Base-by-base conservation (phyloP, 2,888 invertebrate species). In the Xanthostigma xanthostigma region DNA sequence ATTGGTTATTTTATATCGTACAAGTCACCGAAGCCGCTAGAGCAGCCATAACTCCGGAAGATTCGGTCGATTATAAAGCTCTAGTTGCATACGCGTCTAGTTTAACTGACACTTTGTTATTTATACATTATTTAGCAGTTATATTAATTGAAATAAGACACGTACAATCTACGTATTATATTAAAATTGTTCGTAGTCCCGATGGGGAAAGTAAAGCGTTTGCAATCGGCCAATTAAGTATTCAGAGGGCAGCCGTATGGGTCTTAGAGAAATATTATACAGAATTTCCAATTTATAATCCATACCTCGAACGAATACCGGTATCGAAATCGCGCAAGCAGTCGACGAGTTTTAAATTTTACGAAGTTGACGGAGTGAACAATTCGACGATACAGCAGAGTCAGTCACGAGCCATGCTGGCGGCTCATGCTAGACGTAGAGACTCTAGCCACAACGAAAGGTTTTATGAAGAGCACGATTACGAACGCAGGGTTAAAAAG, bases 391-490 rank as follows among this genome's bases (percentile, higher is more conserved):
- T 79, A 41, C 78, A 81, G 53, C 71, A 84, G 49, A 84, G 81
- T 50, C 86, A 85, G 59, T 79, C 84, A 8, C 68, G 80, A 37
- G 79, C 79, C 1, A 75, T 81, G 60, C 59, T 82, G 54, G 78
- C 83, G 14, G 85, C 88, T 2, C 84, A 85, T 58, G 84, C 89
- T 0, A 76, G 93, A 12, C 76, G 93, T 34, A 79, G 94, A 56
- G 87, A 90, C 57, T 89, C 93, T 0, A 87, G 91, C 54, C 96
- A 96, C 71, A 96, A 96, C 69, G 97, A 97, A 69, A 76, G 93
- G 36, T 95, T 97, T 69, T 95, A 97, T 67, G 96, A 97, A 66
- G 97, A 98, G 68, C 89, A 94, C 61, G 97, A 98, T 68, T 92
- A 94, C 59, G 94, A 94, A 62, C 72, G 94, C 5, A 74, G 95